A percentile compares a stretch with the other conserved stretches of the same genome.
Conservation (phyloP, 2,113 vertebrate genomes). For the Puntigrus tetrazona region DNA sequence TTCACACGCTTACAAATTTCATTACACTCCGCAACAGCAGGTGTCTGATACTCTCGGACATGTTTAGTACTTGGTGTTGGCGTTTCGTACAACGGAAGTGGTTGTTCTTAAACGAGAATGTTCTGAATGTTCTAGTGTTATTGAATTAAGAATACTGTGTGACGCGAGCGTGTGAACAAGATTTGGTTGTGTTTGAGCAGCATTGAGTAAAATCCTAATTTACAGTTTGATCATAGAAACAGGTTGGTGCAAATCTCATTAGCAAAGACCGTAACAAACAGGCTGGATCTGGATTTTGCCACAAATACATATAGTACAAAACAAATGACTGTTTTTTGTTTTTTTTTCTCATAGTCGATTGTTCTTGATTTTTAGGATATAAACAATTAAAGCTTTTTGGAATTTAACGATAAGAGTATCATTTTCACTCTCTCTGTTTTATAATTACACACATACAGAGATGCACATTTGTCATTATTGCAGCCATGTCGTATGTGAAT, state of each 20-base stretch:
- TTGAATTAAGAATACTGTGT: constrained; percentile 32
- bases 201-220: background rate
- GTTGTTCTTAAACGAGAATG: constrained; percentile 16
- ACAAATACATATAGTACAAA: background rate
- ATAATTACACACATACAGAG: background rate
- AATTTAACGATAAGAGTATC: background rate
- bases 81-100: background rate
- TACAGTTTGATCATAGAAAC: background rate
- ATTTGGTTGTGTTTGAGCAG: background rate
- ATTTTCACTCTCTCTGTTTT: background rate
- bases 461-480: constrained; percentile 18
- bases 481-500: background rate
- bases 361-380: background rate
- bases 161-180: background rate
- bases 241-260: background rate
- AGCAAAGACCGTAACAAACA: background rate
- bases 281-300: background rate
- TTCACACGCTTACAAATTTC: background rate
- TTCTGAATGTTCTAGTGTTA: constrained; percentile 34
- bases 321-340: background rate
- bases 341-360: background rate
- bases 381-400: background rate
- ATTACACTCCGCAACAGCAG: background rate
- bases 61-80: constrained; percentile 9
- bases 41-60: background rate